phyloP scores from a whole-genome alignment of 2,113 vertebrate genomes.

The Scytalopus superciliaris region DNA sequence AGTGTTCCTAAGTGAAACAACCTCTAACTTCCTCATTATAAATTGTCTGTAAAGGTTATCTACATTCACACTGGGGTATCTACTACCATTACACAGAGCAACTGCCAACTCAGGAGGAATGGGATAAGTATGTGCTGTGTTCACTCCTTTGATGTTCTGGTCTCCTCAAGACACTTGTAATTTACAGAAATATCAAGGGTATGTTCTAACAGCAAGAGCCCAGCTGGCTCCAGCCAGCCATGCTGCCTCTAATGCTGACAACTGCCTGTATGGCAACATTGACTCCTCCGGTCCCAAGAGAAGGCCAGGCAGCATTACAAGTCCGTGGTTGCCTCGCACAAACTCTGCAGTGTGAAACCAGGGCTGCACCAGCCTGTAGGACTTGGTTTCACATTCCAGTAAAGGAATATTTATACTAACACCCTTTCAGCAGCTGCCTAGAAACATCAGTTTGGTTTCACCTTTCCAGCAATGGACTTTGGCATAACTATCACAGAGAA shows the following conservation, averaged over 20 bases:
- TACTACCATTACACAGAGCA: not conserved
- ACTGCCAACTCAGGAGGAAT: not conserved
- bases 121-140: not conserved
- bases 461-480: not conserved
- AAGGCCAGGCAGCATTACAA: not conserved
- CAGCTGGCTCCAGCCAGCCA: not conserved
- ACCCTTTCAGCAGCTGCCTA: not conserved
- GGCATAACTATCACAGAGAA: not conserved
- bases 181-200: not conserved
- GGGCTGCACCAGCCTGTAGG: not conserved
- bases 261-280: not conserved
- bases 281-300: rapidly evolving
- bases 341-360: not conserved
- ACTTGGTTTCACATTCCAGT: not conserved
- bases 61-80: not conserved
- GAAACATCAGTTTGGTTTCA: not conserved
- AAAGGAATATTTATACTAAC: not conserved
- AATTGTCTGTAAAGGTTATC: too few relatives aligned
- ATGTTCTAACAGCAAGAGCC: not conserved
- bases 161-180: not conserved
- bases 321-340: not conserved
- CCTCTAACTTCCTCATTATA: too few relatives aligned
- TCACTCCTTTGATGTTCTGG: not conserved
- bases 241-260: not conserved
- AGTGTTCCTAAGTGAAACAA: too few relatives aligned